These are phyloP conservation scores for Siphlonurus alternatus DNA, from an alignment of 2,888 invertebrate species.

Conservation along the genomic window DNA sequence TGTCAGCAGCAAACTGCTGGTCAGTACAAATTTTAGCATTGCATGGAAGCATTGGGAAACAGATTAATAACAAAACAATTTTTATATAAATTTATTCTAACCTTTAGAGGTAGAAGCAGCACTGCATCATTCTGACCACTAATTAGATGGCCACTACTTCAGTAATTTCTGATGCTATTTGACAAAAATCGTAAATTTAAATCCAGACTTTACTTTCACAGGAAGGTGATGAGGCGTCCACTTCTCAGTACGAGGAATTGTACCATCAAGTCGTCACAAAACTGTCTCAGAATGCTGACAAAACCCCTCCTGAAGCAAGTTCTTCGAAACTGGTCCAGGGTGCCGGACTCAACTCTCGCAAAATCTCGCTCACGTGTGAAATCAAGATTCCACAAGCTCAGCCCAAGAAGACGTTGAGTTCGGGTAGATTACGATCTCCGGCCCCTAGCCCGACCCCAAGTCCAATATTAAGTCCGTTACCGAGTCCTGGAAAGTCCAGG, in stretches of 20 bases:
- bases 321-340: not conserved
- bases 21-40: too few relatives aligned
- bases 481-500: not conserved
- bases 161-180: too few relatives aligned
- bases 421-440: not conserved
- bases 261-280: not conserved
- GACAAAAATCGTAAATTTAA: too few relatives aligned
- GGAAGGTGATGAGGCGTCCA: too few relatives aligned
- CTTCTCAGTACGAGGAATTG: not conserved
- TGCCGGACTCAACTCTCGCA: not conserved
- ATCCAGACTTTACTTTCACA: too few relatives aligned
- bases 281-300: not conserved
- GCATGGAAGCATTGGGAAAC: not conserved
- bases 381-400: not conserved
- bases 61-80: too few relatives aligned
- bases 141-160: too few relatives aligned
- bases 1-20: too few relatives aligned
- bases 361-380: not conserved
- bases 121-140: too few relatives aligned
- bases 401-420: not conserved
- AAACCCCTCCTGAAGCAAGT: not conserved
- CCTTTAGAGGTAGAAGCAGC: too few relatives aligned
- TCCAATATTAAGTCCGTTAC: not conserved
- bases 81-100: too few relatives aligned
- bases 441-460: not conserved